Evolutionary conservation across 2,888 invertebrate genomes (phyloP).

Genomic region (Mellilla xanthometata): DNA sequence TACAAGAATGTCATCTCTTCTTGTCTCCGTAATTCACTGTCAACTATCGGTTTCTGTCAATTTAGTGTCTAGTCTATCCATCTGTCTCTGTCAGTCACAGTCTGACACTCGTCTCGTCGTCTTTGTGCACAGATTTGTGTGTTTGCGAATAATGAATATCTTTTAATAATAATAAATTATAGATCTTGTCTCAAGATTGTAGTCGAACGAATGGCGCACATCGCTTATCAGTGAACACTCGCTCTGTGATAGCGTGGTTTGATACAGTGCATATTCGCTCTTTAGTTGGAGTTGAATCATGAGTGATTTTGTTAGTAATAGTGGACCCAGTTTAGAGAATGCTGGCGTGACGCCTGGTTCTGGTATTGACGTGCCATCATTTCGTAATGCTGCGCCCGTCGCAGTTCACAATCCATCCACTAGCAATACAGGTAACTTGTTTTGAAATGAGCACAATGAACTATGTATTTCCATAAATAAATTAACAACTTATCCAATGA

Average conservation of each 20-base stretch:
- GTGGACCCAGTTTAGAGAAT: constrained; percentile 54
- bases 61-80: too few relatives aligned
- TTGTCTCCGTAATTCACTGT: too few relatives aligned
- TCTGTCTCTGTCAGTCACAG: too few relatives aligned
- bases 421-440: constrained; percentile 2
- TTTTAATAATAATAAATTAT: too few relatives aligned
- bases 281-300: constrained; percentile 38
- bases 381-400: constrained; percentile 53
- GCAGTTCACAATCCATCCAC: constrained; percentile 25
- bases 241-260: constrained; percentile 23
- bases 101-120: too few relatives aligned
- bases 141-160: too few relatives aligned
- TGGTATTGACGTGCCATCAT: constrained; percentile 40
- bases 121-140: too few relatives aligned
- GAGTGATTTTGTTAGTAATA: constrained; percentile 59
- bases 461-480: not conserved
- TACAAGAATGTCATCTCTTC: too few relatives aligned
- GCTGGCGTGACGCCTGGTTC: constrained; percentile 39
- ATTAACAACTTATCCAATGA: not conserved
- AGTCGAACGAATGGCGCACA: constrained; percentile 27
- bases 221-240: constrained; percentile 39
- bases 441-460: not conserved
- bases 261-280: constrained; percentile 31
- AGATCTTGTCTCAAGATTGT: not conserved
- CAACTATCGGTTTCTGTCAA: too few relatives aligned